Percentiles rank a stretch among this genome's conserved stretches.
These are phyloP conservation scores for Adelphocoris suturalis DNA, from an alignment of 2,888 invertebrate genomes.

Conservation along the genomic window DNA sequence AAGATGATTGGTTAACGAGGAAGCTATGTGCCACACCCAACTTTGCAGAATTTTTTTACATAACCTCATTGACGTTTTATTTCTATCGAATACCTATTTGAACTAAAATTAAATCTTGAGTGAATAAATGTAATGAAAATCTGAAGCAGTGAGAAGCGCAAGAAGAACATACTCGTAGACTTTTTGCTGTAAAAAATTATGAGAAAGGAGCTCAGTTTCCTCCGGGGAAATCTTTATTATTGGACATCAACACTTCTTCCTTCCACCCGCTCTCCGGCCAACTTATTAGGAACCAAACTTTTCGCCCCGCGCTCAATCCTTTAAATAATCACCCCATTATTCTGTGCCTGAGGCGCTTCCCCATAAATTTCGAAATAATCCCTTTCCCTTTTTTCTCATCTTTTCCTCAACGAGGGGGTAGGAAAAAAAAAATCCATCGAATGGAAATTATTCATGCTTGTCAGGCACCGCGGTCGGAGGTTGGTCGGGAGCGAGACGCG, in stretches of 20 bases:
- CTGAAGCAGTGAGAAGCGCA: neutral
- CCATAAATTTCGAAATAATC: slow-evolving; percentile 62
- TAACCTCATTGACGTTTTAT: too few species aligned
- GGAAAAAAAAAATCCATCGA: slow-evolving; percentile 37
- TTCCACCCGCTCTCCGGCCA: slow-evolving; percentile 9
- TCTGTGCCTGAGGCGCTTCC: slow-evolving; percentile 48
- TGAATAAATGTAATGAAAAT: too few species aligned
- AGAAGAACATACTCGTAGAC: neutral
- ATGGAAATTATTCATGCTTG: slow-evolving; percentile 53
- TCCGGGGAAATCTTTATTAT: slow-evolving; percentile 47
- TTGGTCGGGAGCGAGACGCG: neutral
- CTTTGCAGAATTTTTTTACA: too few species aligned
- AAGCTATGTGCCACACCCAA: too few species aligned
- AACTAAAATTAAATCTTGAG: too few species aligned
- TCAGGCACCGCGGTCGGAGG: slow-evolving; percentile 29
- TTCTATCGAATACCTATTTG: too few species aligned
- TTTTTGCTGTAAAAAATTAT: neutral
- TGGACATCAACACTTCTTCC: slow-evolving; percentile 54
- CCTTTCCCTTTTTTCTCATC: slow-evolving; percentile 38
- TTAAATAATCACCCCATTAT: slow-evolving; percentile 69
- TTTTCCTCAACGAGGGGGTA: slow-evolving; percentile 6
- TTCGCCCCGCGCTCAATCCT: slow-evolving; percentile 46
- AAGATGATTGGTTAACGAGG: too few species aligned
- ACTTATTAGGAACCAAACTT: slow-evolving; percentile 67
- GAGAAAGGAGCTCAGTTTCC: slow-evolving; percentile 10